Conservation (phyloP, 2,888 invertebrate species). For the Calameuta filiformis region DNA sequence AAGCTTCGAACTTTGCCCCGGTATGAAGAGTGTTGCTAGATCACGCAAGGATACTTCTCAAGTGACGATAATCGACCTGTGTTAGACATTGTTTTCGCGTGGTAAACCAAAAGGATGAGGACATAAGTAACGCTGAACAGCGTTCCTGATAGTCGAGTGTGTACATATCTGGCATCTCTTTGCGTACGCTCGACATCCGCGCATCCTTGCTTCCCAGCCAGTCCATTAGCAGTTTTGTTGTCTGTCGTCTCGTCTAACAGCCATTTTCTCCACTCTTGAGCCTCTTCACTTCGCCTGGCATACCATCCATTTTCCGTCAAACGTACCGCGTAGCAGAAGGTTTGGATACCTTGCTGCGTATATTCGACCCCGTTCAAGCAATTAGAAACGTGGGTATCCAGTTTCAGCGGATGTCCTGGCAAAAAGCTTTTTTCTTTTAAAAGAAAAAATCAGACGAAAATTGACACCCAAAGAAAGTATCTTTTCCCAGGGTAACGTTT, state of each 20-base stretch:
- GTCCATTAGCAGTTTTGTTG: slow-evolving; percentile 40
- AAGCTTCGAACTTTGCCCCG: not conserved
- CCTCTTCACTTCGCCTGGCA: slow-evolving; percentile 15
- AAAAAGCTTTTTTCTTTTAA: not conserved
- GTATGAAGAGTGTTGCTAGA: not conserved
- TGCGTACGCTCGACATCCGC: not conserved
- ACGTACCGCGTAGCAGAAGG: slow-evolving; percentile 31
- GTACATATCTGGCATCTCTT: not conserved
- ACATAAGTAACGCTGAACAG: not conserved
- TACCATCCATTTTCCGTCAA: slow-evolving; percentile 36
- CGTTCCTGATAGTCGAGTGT: not conserved
- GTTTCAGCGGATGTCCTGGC: slow-evolving; percentile 28
- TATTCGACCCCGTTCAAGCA: slow-evolving; percentile 32
- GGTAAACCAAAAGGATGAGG: not conserved
- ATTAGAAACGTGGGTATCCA: slow-evolving; percentile 47
- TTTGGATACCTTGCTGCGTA: slow-evolving; percentile 18
- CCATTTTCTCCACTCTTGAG: slow-evolving; percentile 15
- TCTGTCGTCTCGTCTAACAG: slow-evolving; percentile 23
- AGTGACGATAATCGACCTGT: not conserved
- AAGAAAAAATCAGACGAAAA: not conserved
- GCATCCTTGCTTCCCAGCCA: not conserved
- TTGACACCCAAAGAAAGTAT: not conserved
- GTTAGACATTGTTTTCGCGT: not conserved
- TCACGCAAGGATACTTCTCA: not conserved
- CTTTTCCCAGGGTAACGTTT: not conserved